Conservation (phyloP, 2,113 vertebrate species). For the Tragelaphus imberbis region DNA sequence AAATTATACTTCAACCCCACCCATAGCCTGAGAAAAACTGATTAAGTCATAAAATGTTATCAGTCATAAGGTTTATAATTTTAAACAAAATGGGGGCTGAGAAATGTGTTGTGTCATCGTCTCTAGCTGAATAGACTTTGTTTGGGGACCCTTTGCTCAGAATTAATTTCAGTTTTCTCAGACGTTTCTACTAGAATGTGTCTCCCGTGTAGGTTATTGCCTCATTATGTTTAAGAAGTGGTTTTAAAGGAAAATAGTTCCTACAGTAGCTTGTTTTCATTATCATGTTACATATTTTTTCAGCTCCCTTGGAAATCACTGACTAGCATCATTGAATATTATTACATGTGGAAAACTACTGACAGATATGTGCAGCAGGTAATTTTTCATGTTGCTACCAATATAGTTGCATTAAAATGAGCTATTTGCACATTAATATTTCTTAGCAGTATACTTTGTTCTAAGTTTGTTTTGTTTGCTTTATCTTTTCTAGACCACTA, state of each 20-base stretch:
- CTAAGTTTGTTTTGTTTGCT: background rate
- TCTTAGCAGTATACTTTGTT: background rate
- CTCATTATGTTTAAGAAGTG: background rate
- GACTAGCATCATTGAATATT: conserved; percentile 99
- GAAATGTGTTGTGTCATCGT: background rate
- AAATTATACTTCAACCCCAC: background rate
- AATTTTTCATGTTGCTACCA: conserved; percentile 59
- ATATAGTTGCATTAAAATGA: background rate
- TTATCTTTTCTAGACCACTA: background rate
- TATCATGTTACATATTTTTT: conserved; percentile 68
- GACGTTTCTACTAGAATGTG: background rate
- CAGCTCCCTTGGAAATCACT: conserved; percentile 98
- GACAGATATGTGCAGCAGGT: conserved; percentile 99
- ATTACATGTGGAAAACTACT: conserved; percentile 99
- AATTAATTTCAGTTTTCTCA: conserved; percentile 16
- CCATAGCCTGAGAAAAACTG: background rate
- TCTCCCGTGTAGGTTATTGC: background rate
- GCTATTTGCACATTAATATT: background rate
- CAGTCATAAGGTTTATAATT: background rate
- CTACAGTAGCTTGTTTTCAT: conserved; percentile 43
- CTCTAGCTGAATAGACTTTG: background rate
- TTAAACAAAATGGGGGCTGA: background rate
- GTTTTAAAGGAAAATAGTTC: conserved; percentile 2
- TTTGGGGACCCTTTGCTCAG: background rate
- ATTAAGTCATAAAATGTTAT: background rate